phyloP scores from a whole-genome alignment of 2,113 vertebrate genomes.

The Vulpes lagopus region DNA sequence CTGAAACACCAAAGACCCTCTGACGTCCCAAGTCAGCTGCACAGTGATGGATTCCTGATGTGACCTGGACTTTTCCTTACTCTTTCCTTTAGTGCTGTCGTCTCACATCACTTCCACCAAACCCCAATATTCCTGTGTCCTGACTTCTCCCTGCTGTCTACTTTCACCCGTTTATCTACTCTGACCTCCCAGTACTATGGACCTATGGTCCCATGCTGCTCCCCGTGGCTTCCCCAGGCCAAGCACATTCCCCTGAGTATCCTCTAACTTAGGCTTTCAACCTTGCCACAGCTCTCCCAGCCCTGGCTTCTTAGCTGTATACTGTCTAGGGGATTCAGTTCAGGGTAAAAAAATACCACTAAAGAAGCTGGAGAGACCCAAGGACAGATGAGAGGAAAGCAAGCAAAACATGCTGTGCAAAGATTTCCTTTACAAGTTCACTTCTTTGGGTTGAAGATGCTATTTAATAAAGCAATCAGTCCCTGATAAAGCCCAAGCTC shows the following conservation, averaged over 20 bases:
- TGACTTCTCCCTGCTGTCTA: background rate
- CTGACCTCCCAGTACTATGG: background rate
- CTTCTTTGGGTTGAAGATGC: background rate
- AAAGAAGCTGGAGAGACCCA: background rate
- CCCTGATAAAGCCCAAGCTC: background rate
- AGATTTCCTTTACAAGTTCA: constrained; percentile 13
- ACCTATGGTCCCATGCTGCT: rapidly evolving
- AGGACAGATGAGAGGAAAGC: background rate
- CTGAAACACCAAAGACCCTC: background rate
- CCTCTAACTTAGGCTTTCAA: background rate
- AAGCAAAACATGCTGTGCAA: constrained; percentile 22
- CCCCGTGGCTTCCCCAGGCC: background rate
- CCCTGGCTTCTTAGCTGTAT: background rate
- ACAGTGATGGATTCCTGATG: background rate
- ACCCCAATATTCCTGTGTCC: background rate
- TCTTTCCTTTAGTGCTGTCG: background rate
- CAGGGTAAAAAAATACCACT: background rate
- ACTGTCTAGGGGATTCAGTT: background rate
- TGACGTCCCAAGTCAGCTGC: background rate
- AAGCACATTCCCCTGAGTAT: background rate
- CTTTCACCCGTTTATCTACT: background rate
- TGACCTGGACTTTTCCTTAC: background rate
- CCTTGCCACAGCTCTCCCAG: background rate
- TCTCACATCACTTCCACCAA: background rate
- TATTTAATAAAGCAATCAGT: constrained; percentile 39